phyloP scores from a whole-genome alignment of 2,888 invertebrate species.

The Agonum fuliginosum region DNA sequence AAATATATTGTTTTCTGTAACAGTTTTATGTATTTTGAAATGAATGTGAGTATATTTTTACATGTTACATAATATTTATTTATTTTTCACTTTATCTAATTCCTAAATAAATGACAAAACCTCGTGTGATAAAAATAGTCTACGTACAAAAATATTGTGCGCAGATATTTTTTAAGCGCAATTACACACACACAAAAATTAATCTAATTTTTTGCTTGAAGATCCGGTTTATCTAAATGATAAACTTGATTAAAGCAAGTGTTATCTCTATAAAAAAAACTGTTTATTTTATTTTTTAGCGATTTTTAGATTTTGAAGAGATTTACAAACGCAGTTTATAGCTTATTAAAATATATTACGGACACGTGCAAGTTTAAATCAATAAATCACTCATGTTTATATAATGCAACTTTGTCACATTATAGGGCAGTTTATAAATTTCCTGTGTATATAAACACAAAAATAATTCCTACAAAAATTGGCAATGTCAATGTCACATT shows the following conservation, averaged over 20 bases:
- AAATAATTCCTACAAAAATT: not conserved
- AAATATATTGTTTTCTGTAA: too few relatives aligned
- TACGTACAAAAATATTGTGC: not conserved
- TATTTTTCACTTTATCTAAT: not conserved
- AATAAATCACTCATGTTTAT: not conserved
- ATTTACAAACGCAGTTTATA: too few relatives aligned
- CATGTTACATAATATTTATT: not conserved
- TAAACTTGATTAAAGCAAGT: too few relatives aligned
- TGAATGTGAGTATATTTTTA: not conserved
- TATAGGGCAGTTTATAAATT: not conserved
- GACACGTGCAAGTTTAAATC: not conserved
- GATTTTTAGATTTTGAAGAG: too few relatives aligned
- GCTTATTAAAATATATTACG: not conserved
- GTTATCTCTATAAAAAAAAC: too few relatives aligned
- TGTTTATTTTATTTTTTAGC: too few relatives aligned
- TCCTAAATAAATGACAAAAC: conserved; percentile 1
- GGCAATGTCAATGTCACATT: not conserved
- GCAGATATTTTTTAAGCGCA: not conserved
- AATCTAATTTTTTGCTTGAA: not conserved
- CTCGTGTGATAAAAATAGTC: not conserved
- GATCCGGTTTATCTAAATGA: conserved; percentile 1
- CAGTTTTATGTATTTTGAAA: too few relatives aligned
- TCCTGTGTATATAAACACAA: not conserved
- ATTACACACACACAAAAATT: not conserved
- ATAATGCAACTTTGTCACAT: not conserved